These are phyloP conservation scores for Stramonita haemastoma DNA, from an alignment of 2,888 invertebrate species.

Conservation along the genomic window DNA sequence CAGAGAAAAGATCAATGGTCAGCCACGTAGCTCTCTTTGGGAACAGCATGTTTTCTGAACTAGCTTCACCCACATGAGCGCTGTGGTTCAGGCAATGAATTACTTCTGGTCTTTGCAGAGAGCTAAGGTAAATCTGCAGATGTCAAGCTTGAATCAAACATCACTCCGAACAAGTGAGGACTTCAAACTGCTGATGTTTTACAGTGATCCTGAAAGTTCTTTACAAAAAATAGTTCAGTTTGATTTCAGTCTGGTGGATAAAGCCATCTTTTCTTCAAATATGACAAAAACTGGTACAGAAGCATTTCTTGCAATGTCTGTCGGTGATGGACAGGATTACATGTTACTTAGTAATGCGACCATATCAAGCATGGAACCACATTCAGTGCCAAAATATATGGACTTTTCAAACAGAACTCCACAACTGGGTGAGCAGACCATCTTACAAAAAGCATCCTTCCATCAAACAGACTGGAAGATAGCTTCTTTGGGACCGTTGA, in stretches of 20 bases:
- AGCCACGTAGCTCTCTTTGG: not conserved
- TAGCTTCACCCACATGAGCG: not conserved
- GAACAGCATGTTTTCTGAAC: too few relatives aligned
- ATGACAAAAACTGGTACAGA: not conserved
- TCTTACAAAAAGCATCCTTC: not conserved
- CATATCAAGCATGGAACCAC: not conserved
- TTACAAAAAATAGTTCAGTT: not conserved
- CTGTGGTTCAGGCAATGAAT: not conserved
- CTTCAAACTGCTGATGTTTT: not conserved
- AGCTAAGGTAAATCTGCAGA: not conserved
- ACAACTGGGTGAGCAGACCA: not conserved
- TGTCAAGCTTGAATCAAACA: not conserved
- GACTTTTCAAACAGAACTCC: not conserved
- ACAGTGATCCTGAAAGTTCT: not conserved
- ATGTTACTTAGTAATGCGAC: not conserved
- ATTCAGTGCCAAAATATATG: not conserved
- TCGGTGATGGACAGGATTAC: not conserved
- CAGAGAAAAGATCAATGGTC: not conserved
- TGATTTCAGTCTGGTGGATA: not conserved
- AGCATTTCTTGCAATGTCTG: not conserved
- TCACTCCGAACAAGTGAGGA: not conserved
- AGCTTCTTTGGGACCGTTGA: not conserved
- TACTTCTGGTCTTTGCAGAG: not conserved
- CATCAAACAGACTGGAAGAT: not conserved
- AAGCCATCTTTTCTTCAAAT: not conserved